Percentiles rank a stretch among this genome's conserved stretches.
Conservation (phyloP, 1,140 invertebrate species). For the Grapholita molesta region DNA sequence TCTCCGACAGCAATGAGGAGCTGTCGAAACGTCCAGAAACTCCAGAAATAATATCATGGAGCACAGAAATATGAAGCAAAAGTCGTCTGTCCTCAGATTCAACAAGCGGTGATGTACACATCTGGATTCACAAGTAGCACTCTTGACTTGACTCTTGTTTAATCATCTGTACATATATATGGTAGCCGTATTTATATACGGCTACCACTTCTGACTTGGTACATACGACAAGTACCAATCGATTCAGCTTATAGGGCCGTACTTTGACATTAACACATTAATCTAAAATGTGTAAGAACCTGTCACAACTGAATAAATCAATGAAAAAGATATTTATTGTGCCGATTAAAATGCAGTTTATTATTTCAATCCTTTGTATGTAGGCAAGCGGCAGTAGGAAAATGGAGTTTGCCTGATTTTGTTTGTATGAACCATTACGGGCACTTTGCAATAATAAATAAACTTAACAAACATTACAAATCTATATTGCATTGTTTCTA, state of each 20-base stretch:
- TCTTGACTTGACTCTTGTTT: too few relatives aligned
- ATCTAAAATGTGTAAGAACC: conserved; percentile 8
- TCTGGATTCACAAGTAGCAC: too few relatives aligned
- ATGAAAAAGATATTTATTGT: conserved; percentile 2
- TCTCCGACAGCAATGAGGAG: too few relatives aligned
- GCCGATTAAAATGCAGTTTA: background rate
- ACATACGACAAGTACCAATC: background rate
- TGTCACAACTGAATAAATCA: background rate
- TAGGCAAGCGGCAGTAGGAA: background rate
- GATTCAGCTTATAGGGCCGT: background rate
- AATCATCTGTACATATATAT: too few relatives aligned
- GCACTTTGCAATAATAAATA: background rate
- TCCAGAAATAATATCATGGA: too few relatives aligned
- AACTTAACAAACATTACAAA: background rate
- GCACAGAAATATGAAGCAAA: too few relatives aligned
- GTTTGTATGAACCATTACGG: background rate
- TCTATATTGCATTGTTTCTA: background rate
- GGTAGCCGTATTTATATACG: too few relatives aligned
- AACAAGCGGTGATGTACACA: too few relatives aligned
- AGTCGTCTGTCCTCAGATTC: too few relatives aligned
- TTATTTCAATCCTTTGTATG: conserved; percentile 6
- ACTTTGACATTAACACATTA: conserved; percentile 15
- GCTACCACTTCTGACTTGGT: background rate
- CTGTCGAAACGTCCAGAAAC: too few relatives aligned
- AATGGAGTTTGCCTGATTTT: background rate